Conservation (phyloP, 2,888 invertebrate species). For the Lycia hirtaria region DNA sequence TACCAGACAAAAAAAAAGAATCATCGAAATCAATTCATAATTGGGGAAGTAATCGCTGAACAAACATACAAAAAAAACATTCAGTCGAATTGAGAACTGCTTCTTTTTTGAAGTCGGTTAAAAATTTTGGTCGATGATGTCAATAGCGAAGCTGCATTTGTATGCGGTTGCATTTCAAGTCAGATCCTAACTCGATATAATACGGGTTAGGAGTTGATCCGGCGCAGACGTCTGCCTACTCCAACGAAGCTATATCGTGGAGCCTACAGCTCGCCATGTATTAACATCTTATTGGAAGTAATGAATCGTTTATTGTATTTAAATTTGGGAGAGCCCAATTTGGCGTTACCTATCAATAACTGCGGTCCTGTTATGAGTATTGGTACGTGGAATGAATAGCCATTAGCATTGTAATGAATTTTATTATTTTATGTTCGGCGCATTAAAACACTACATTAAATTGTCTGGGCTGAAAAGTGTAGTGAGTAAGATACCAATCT, state of each 20-base stretch:
- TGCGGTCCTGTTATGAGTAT: neutral
- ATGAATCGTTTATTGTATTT: conserved; percentile 21
- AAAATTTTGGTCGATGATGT: neutral
- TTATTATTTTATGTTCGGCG: too few species aligned
- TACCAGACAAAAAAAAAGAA: too few species aligned
- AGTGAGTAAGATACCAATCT: too few species aligned
- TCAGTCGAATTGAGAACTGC: too few species aligned
- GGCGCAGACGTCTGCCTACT: neutral
- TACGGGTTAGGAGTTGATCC: conserved; percentile 1
- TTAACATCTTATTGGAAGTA: conserved; percentile 2
- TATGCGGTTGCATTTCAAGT: neutral
- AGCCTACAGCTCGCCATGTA: neutral
- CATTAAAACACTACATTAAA: too few species aligned
- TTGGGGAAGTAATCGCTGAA: too few species aligned
- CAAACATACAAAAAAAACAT: too few species aligned
- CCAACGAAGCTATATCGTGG: neutral
- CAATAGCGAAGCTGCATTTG: neutral
- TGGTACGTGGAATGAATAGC: neutral
- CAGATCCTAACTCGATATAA: neutral
- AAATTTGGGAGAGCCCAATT: conserved; percentile 10
- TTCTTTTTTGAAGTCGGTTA: neutral
- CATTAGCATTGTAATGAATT: too few species aligned
- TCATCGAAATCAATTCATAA: too few species aligned
- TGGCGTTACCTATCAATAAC: neutral
- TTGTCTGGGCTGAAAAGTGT: too few species aligned